These are phyloP conservation scores for Ptychochromis oligacanthus DNA, from an alignment of 2,113 vertebrate genomes.

Conservation along the genomic window DNA sequence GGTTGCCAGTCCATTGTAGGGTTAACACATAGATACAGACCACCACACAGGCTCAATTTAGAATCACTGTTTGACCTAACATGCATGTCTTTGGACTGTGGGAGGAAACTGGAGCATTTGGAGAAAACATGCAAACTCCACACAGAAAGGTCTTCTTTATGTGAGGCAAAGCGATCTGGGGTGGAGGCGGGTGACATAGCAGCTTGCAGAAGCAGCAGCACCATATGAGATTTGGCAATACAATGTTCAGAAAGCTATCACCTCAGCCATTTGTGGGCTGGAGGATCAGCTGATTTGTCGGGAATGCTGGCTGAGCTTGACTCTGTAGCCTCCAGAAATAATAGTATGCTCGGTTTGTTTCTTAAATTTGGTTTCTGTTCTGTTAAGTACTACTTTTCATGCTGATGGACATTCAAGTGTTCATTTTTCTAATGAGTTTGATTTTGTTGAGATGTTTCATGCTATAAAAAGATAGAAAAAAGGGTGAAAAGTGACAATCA, in stretches of 20 bases:
- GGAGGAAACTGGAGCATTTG: neutral
- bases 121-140: neutral
- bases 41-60: neutral
- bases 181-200: neutral
- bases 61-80: neutral
- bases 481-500: neutral
- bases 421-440: neutral
- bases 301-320: neutral
- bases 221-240: neutral
- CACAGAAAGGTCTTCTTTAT: neutral
- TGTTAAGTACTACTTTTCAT: neutral
- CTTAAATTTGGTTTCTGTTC: neutral
- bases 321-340: neutral
- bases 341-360: neutral
- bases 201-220: neutral
- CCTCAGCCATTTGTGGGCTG: neutral
- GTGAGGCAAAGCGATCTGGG: neutral
- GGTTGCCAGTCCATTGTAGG: neutral
- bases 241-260: neutral
- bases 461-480: fast-evolving
- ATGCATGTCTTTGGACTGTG: neutral
- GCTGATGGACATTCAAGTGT: neutral
- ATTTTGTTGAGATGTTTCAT: neutral
- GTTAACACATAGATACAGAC: neutral
- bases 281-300: neutral